Evolutionary conservation across 2,888 invertebrate genomes (phyloP), one percentile per base, ranked within the genome.

Genomic region (Idaea dimidiata): DNA sequence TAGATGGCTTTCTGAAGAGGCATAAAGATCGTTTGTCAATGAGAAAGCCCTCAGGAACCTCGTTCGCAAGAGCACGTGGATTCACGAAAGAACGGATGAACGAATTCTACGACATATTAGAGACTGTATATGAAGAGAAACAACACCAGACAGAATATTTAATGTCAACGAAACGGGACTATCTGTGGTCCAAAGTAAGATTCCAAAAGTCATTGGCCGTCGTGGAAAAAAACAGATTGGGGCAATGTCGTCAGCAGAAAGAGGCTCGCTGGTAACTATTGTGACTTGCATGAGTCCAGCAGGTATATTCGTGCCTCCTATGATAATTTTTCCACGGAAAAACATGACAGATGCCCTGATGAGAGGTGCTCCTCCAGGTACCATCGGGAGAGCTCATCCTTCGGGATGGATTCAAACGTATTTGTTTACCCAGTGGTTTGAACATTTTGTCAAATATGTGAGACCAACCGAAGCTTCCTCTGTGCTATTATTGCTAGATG

Each of bases 111-210:
- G 33, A 58, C 10, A 55, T 66, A 14, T 64, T 61, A 17, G 68
- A 66, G 32, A 54, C 58, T 3, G 10, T 59, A 1, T 54, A 63
- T 17, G 62, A 65, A n/a, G 55, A 67, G 16, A n/a, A 59, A 59
- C 31, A 65, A 3, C 66, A n/a, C 64, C 74, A 57, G 66, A 72
- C 61, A 66, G 73, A 54, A 72, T 83, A 58, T 82, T 72, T 62
- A 84, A 82, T 63, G 77, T 82, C 0, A 80, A 84, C 63, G 82
- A 83, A 69, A 81, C 80, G n/a, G 83, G 82, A 7, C 65, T 86
- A 14, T 66, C 76, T 31, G 72, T 77, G 14, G 79, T 82, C 6
- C 80, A 73, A 65, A 74, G 69, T 16, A 73, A 74, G 66, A 71
- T 76, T 55, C 67, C 74, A 10, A 61, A 77, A 66, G 70, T 82